A percentile compares a stretch with the other conserved stretches of the same genome.
Conservation (phyloP, 2,888 invertebrate species). For the Sylvicola cinctus region DNA sequence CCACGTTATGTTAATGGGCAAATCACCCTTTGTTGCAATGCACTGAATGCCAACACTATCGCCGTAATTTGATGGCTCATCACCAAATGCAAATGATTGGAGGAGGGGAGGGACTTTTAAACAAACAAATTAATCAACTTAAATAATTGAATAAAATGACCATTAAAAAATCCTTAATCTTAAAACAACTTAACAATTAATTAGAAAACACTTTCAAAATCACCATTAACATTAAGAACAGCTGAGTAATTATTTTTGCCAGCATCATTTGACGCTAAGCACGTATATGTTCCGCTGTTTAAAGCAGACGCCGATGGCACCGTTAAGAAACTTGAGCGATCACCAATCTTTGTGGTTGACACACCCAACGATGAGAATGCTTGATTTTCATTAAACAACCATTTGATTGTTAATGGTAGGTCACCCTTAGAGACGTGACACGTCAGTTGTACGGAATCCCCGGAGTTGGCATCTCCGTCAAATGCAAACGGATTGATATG, state of each 20-base stretch:
- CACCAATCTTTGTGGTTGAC: constrained; percentile 40
- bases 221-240: constrained; percentile 43
- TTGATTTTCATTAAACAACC: constrained; percentile 32
- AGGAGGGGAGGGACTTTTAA: constrained; percentile 46
- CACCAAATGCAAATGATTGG: constrained; percentile 55
- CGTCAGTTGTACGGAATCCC: constrained; percentile 43
- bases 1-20: constrained; percentile 60
- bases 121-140: constrained; percentile 5
- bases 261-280: constrained; percentile 39
- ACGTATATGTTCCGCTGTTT: constrained; percentile 48
- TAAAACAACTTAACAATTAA: constrained; percentile 6
- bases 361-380: constrained; percentile 30
- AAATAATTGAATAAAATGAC: constrained; percentile 6
- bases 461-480: constrained; percentile 30
- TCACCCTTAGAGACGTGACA: constrained; percentile 38
- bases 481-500: constrained; percentile 11
- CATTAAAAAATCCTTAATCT: constrained; percentile 3
- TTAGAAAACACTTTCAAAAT: constrained; percentile 19
- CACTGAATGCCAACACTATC: constrained; percentile 43
- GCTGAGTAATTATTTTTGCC: constrained; percentile 37
- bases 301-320: constrained; percentile 48
- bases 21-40: constrained; percentile 53
- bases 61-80: constrained; percentile 41
- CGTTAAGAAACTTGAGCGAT: constrained; percentile 41
- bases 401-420: constrained; percentile 34